These are phyloP conservation scores for Rhegmatorhina hoffmannsi DNA, from an alignment of 2,113 vertebrate species.

Conservation along the genomic window DNA sequence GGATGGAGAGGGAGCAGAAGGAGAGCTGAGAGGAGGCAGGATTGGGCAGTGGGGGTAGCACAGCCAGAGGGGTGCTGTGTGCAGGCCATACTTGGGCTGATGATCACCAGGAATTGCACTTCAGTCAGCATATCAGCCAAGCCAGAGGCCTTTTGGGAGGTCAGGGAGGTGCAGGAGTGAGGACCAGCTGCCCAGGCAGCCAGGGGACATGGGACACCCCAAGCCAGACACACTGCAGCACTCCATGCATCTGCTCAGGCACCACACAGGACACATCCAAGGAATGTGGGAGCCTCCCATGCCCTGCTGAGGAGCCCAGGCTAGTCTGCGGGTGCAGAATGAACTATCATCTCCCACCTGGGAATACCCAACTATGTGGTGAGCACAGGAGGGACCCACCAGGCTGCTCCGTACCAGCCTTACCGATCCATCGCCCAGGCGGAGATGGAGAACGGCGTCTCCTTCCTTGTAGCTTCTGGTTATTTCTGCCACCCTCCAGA, in stretches of 20 bases:
- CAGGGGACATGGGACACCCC: fast-evolving
- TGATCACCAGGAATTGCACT: not conserved
- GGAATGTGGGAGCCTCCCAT: not conserved
- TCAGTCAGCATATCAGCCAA: not conserved
- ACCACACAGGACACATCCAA: not conserved
- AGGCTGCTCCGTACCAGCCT: not conserved
- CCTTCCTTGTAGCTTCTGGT: conserved; percentile 70
- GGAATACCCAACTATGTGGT: fast-evolving
- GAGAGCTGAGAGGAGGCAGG: fast-evolving
- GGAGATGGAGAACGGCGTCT: conserved; percentile 61
- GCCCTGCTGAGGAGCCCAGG: not conserved
- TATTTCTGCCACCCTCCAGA: conserved; percentile 78
- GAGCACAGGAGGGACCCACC: not conserved
- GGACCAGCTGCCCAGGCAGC: not conserved
- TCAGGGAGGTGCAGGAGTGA: not conserved
- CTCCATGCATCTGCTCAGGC: not conserved
- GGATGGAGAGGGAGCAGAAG: not conserved
- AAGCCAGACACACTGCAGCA: fast-evolving
- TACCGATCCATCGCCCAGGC: conserved; percentile 75
- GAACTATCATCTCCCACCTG: not conserved
- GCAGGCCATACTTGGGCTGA: not conserved
- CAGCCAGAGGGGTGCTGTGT: not conserved
- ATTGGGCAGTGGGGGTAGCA: not conserved
- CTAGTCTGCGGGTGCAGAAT: not conserved
- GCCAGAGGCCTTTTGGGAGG: not conserved